Conservation (phyloP, 2,113 vertebrate genomes). For the Alaudala cheleensis region DNA sequence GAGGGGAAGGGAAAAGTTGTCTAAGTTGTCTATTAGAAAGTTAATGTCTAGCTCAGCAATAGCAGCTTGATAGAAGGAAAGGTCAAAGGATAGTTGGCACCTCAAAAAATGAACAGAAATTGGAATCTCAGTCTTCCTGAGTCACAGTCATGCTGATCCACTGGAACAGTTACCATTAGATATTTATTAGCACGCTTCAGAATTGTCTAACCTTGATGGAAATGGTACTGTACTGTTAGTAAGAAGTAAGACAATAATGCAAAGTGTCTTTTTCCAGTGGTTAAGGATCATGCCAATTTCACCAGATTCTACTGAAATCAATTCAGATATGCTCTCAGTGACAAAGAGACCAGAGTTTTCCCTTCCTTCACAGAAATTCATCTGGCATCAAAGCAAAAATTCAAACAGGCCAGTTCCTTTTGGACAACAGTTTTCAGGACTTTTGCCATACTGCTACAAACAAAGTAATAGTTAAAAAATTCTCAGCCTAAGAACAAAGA, state of each 20-base stretch:
- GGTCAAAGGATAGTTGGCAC: background rate
- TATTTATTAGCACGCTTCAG: background rate
- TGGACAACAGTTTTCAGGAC: background rate
- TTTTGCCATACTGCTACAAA: background rate
- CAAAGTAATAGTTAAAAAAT: background rate
- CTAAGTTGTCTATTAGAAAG: background rate
- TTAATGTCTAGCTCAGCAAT: background rate
- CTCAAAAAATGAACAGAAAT: background rate
- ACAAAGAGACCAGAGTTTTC: background rate
- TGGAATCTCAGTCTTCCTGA: background rate
- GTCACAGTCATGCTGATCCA: rapidly evolving
- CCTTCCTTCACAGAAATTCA: background rate
- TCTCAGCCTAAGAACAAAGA: background rate
- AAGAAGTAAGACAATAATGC: background rate
- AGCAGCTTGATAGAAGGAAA: background rate
- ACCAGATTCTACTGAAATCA: background rate
- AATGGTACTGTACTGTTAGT: background rate
- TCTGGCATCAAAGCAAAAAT: background rate
- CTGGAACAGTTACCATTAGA: background rate
- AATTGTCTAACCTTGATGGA: background rate
- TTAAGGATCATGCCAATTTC: background rate
- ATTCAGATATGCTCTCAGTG: background rate
- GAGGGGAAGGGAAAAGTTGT: rapidly evolving
- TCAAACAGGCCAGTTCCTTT: background rate
- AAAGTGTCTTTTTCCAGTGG: background rate